phyloP scores from a whole-genome alignment of 2,888 invertebrate genomes.

The Dynastes maya region DNA sequence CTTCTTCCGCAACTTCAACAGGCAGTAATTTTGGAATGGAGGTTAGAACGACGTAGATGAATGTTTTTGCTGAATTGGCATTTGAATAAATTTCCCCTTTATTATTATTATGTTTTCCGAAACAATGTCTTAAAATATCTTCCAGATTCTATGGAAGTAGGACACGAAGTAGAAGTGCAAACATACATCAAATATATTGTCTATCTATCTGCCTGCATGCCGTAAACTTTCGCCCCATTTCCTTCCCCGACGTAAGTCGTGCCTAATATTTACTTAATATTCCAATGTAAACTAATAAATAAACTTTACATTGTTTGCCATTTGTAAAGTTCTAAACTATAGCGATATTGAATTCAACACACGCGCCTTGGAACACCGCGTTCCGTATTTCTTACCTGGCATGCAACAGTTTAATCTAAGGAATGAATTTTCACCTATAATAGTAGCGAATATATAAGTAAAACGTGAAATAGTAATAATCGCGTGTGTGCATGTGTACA shows the following conservation, averaged over 20 bases:
- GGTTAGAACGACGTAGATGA: no score
- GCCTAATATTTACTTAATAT: constrained; percentile 33
- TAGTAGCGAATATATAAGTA: constrained; percentile 2
- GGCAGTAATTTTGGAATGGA: no score
- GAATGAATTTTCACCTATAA: constrained; percentile 35
- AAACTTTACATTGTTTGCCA: constrained; percentile 18
- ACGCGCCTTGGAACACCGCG: not conserved
- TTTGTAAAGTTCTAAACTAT: constrained; percentile 33
- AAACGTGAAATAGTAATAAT: constrained; percentile 44
- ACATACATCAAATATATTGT: constrained; percentile 2
- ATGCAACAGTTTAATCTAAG: constrained; percentile 45
- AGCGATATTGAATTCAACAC: constrained; percentile 35
- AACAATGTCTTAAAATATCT: no score
- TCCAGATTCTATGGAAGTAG: not conserved
- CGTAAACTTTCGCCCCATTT: constrained; percentile 15
- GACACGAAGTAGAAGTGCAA: not conserved
- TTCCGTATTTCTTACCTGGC: constrained; percentile 12
- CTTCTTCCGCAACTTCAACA: no score
- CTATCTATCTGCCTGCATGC: constrained; percentile 1
- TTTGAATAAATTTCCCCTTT: no score
- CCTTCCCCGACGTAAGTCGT: not conserved
- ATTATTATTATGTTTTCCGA: no score
- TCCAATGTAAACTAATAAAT: constrained; percentile 29
- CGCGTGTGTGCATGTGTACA: constrained; percentile 41
- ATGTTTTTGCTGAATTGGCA: not conserved